These are phyloP conservation scores for Panthera leo DNA, from an alignment of 2,113 vertebrate species.

Conservation along the genomic window DNA sequence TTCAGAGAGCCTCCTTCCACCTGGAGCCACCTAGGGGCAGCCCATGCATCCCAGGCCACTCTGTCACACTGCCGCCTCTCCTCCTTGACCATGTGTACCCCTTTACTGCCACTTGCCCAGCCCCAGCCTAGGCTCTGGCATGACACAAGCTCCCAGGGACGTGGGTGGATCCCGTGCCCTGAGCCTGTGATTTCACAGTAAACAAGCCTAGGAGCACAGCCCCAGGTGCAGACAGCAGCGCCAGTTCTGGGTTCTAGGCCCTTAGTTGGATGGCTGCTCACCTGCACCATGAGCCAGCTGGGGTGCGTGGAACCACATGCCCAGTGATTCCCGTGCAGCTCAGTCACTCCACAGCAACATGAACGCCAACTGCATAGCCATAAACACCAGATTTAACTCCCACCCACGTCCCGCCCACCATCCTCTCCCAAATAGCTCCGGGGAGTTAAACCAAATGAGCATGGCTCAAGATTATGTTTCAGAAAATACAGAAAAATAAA, in stretches of 20 bases:
- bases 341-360: not conserved
- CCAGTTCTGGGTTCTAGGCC: not conserved
- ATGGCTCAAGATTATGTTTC: constrained; percentile 44
- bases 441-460: constrained; percentile 55
- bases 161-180: not conserved
- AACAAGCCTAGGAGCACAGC: not conserved
- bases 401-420: constrained; percentile 66
- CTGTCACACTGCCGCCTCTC: not conserved
- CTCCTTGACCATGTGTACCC: not conserved
- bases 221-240: not conserved
- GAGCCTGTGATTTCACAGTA: not conserved
- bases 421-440: constrained; percentile 72
- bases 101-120: not conserved
- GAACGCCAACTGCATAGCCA: constrained; percentile 57
- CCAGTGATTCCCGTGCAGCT: not conserved
- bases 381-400: constrained; percentile 67
- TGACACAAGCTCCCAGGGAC: not conserved
- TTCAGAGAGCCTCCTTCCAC: not conserved
- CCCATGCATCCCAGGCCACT: not conserved
- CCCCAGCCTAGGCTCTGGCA: not conserved
- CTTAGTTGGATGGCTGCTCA: not conserved
- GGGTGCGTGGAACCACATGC: fast-evolving
- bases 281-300: not conserved
- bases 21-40: not conserved
- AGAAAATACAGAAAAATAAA: constrained; percentile 62